Percentiles rank a stretch among this genome's conserved stretches.
These are phyloP conservation scores for Zaprionus lachaisei DNA, from an alignment of 1,140 invertebrate genomes.

Conservation along the genomic window DNA sequence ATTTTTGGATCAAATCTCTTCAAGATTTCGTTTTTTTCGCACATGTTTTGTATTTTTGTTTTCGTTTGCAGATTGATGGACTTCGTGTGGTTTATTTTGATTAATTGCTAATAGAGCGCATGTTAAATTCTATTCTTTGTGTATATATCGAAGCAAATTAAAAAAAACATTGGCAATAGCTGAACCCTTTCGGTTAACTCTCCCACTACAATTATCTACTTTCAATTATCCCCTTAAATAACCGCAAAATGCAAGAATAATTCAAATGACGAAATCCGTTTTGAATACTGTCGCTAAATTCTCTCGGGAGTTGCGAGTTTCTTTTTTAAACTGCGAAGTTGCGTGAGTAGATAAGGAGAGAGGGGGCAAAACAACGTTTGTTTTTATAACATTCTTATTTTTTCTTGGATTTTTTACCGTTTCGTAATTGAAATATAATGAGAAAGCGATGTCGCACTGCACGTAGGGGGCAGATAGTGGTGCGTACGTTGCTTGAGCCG, in stretches of 20 bases:
- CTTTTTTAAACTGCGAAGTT: neutral
- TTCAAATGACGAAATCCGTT: neutral
- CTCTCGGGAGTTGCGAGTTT: neutral
- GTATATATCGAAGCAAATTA: neutral
- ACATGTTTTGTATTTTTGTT: neutral
- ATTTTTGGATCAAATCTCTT: neutral
- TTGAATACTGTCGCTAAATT: neutral
- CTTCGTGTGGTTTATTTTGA: neutral
- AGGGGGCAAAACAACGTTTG: neutral
- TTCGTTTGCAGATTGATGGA: slow-evolving; percentile 2
- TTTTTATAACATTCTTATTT: slow-evolving; percentile 4
- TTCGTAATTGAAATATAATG: neutral
- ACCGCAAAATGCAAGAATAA: neutral
- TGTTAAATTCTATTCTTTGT: no score
- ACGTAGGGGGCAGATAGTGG: neutral
- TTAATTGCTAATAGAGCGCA: neutral
- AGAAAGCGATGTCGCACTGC: neutral
- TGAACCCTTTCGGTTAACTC: neutral
- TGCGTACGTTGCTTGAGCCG: neutral
- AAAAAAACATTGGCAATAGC: neutral
- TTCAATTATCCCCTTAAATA: neutral
- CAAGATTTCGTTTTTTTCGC: neutral
- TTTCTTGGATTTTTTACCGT: neutral
- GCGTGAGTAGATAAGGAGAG: neutral
- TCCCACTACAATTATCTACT: no score